Base-by-base conservation (phyloP, 2,888 invertebrate species). In the Dynastes grantii region DNA sequence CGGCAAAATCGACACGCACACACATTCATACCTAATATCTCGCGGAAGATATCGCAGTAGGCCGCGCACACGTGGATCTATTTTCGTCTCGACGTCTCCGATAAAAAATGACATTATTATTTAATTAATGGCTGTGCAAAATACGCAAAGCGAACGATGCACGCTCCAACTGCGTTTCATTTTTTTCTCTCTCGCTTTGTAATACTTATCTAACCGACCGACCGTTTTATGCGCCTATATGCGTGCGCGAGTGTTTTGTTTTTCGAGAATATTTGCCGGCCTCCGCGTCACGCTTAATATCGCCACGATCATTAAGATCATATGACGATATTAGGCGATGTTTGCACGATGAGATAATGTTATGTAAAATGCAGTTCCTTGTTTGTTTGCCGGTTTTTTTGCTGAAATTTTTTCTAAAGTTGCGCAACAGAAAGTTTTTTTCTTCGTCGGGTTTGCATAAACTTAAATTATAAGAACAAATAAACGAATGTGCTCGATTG, bases 21-120 rank as follows among this genome's bases (percentile, higher is more conserved):
- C 67, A 22, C 67, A 27, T 67, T 27, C 45, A 11, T 67, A 45
- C 45, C 40, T 67, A 49, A 67, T 67, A 67, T 67, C 67, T 45
- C 67, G 67, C 67, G 67, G 67, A 73, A 58, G 73, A 73, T 73
- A 73, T 73, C 32, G 61, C 22, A 37, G 70, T 77, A 37, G 71
- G 77, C 71, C 27, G 71, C 64, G 71, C 22, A 71, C 77, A 77
- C 77, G 77, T 77, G 77, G 77, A 61, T 49, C 77, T 77, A 77
- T 77, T 77, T 77, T 77, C 49, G 76, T 49, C 65, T 68, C 71
- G 73, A 37, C 73, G 73, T 73, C 53, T 27, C 73, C 29, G 58
- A 73, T 73, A 73, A 73, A 73, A 73, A 73, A 73, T 58, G 58
- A 73, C 73, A 73, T 73, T 73, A 73, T 73, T 73, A 58, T 73